Conservation (phyloP, 2,113 vertebrate genomes). For the Pristiophorus japonicus region DNA sequence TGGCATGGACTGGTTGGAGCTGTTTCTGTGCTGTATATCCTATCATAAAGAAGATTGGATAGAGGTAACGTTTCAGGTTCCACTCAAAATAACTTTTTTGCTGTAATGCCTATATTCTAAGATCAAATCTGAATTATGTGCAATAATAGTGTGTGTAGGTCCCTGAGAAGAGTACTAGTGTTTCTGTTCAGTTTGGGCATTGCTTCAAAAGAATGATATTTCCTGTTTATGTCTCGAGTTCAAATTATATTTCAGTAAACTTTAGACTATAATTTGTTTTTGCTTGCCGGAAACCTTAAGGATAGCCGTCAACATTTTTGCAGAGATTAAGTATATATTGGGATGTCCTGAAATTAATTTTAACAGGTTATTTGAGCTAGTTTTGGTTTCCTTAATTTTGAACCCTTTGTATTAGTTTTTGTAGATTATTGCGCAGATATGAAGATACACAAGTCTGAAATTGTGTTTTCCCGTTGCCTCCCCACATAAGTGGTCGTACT, state of each 20-base stretch:
- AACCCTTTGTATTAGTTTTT: neutral
- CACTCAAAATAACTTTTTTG: neutral
- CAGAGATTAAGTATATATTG: neutral
- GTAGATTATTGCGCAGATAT: neutral
- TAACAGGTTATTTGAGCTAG: neutral
- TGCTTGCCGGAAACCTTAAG: neutral
- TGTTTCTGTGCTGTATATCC: no score
- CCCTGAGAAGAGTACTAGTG: neutral
- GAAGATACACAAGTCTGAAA: neutral
- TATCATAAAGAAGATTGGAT: neutral
- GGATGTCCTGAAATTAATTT: neutral
- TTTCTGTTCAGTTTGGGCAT: neutral
- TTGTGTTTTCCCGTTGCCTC: neutral
- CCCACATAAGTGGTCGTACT: neutral
- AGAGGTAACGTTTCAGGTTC: neutral
- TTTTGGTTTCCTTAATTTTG: neutral
- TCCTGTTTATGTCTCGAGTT: neutral
- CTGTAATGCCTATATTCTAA: neutral
- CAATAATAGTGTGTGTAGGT: no score
- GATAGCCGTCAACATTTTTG: neutral
- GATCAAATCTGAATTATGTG: neutral
- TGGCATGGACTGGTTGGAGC: no score
- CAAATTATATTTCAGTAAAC: neutral
- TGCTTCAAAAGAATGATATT: constrained; percentile 6
- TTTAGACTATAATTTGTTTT: neutral